Base-by-base conservation (phyloP, 2,888 invertebrate species). In the Cerastis leucographa region DNA sequence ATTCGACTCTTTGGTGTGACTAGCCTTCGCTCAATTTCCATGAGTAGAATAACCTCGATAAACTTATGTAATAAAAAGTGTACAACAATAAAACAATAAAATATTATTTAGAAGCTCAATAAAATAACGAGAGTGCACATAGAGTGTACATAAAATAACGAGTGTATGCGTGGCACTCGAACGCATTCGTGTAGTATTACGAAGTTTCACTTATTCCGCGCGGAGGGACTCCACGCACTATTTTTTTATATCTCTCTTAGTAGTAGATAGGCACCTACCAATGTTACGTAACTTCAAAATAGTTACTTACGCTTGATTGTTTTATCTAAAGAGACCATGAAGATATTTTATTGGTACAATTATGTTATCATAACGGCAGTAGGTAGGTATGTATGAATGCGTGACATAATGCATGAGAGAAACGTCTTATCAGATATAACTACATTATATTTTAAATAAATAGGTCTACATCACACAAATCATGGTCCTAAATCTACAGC, bases 321-420 rank as follows among this genome's bases (percentile, higher is more conserved):
- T 54, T 65, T 78, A 78, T 78, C 81, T 78, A n/a, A 49, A 80
- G 14, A 74, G 22, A 74, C 9, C 35, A 65, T 17, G 42, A 56
- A 25, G 11, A 78, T 74, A 81, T 65, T 78, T 81, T 65, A 74
- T 65, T 59, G 49, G 42, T 56, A 56, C 49, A 56, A 62, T 56
- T 42, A 65, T 65, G 46, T 56, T 81, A 74, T 64, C 49, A 35
- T 42, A 72, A 19, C 42, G 12, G n/a, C 56, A 2, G 12, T 74
- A 46, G 0, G 25, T 44, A 68, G 2, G 25, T 69, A 66, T 29
- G 29, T 66, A 29, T 17, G 40, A 25, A 40, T 29, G 25, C 46
- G 22, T 49, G 56, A 25, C 25, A 35, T 35, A 59, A 49, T 49
- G 49, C 49, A 11, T 54, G 29, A 65, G 44, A 49, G 11, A 44